A percentile compares a stretch with the other conserved stretches of the same genome.
These are phyloP conservation scores for Grapholita molesta DNA, from an alignment of 1,140 invertebrate species.

Conservation along the genomic window DNA sequence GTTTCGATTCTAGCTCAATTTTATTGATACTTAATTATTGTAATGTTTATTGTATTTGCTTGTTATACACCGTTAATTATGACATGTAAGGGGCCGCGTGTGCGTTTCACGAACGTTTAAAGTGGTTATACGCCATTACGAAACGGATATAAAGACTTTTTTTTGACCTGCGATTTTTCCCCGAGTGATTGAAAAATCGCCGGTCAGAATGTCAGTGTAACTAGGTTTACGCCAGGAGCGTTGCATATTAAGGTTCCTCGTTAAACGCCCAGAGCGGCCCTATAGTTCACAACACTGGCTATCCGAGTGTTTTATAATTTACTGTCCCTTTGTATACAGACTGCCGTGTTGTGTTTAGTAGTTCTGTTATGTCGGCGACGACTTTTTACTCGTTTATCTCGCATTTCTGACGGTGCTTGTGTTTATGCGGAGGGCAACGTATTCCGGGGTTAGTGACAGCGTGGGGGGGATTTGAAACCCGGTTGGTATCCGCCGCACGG, in stretches of 20 bases:
- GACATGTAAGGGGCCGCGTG: constrained; percentile 21
- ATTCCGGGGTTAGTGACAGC: neutral
- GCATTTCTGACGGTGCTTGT: constrained; percentile 12
- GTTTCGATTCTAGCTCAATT: constrained; percentile 72
- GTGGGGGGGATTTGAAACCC: no score
- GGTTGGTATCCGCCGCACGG: neutral
- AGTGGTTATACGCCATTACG: neutral
- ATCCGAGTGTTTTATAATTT: neutral
- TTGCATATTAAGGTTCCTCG: neutral
- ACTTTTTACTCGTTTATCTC: constrained; percentile 9
- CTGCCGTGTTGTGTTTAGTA: constrained; percentile 13
- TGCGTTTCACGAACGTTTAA: neutral
- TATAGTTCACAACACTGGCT: neutral
- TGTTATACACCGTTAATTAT: constrained; percentile 53
- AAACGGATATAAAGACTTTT: no score
- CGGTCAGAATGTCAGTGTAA: neutral
- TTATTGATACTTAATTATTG: constrained; percentile 70
- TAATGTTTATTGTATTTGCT: constrained; percentile 60
- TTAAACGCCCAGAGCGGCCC: neutral
- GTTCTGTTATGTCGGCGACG: constrained; percentile 5
- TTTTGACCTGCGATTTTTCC: neutral
- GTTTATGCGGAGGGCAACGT: neutral
- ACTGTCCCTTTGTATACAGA: neutral
- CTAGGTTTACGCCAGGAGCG: neutral
- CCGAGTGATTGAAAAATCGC: neutral